A percentile compares a stretch with the other conserved stretches of the same genome.
Conservation (phyloP, 2,113 vertebrate species). For the Nyctibius bracteatus region DNA sequence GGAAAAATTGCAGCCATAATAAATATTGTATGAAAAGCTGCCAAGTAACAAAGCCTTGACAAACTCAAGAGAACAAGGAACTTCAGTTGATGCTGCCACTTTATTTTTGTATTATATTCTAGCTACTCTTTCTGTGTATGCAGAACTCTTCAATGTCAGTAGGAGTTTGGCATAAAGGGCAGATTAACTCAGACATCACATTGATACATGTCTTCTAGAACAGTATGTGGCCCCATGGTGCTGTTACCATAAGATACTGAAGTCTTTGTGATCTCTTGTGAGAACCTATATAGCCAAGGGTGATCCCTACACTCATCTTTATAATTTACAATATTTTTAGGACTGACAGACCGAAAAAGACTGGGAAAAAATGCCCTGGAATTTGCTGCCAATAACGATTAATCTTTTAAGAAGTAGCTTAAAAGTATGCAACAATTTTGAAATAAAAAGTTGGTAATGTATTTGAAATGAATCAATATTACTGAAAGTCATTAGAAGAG, state of each 20-base stretch:
- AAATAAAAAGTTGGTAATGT: neutral
- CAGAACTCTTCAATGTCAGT: neutral
- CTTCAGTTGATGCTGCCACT: constrained; percentile 44
- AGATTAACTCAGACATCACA: constrained; percentile 21
- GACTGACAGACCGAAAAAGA: neutral
- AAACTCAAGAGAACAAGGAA: constrained; percentile 59
- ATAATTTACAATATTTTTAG: neutral
- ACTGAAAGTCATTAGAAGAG: neutral
- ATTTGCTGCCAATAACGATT: neutral
- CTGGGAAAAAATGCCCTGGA: neutral
- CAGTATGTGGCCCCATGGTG: neutral
- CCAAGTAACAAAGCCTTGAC: constrained; percentile 62
- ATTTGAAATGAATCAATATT: neutral
- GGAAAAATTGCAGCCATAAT: constrained; percentile 61
- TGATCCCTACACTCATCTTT: neutral
- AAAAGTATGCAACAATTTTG: neutral
- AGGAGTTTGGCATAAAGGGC: neutral
- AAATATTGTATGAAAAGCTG: constrained; percentile 69
- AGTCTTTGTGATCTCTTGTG: neutral
- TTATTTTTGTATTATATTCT: constrained; percentile 31
- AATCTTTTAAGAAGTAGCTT: neutral
- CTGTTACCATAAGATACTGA: neutral
- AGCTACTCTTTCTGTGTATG: neutral
- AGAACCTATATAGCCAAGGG: neutral
- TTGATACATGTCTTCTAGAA: neutral